Evolutionary conservation across 1,140 invertebrate species (phyloP).

Genomic region (Lepidostoma basale): DNA sequence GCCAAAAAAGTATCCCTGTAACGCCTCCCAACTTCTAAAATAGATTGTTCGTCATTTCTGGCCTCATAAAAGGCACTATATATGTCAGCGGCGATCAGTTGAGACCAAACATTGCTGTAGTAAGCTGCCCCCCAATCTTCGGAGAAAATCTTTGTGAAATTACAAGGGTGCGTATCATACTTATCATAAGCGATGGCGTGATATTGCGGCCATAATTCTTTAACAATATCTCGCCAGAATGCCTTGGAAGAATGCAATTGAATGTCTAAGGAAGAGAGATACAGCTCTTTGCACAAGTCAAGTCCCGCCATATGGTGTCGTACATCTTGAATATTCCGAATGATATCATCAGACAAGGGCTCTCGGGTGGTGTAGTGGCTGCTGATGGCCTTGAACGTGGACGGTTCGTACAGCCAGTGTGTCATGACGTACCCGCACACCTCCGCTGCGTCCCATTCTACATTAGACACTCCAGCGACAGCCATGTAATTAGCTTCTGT

Average conservation of each 20-base stretch:
- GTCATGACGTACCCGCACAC: constrained; percentile 81
- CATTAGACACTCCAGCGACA: constrained; percentile 80
- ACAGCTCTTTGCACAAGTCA: constrained; percentile 81
- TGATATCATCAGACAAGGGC: constrained; percentile 68
- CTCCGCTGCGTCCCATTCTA: constrained; percentile 90
- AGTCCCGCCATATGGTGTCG: constrained; percentile 78
- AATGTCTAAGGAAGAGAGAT: constrained; percentile 83
- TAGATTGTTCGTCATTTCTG: constrained; percentile 58
- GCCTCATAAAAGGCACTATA: constrained; percentile 84
- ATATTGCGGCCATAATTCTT: constrained; percentile 78
- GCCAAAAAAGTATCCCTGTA: constrained; percentile 88
- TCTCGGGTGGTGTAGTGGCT: constrained; percentile 77
- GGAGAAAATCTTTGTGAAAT: constrained; percentile 75
- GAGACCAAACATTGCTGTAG: constrained; percentile 79
- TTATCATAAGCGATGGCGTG: constrained; percentile 75
- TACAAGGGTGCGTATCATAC: constrained; percentile 79
- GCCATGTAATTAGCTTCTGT: constrained; percentile 82
- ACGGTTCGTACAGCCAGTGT: constrained; percentile 78
- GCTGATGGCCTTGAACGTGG: constrained; percentile 71
- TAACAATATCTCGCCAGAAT: constrained; percentile 81
- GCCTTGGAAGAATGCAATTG: constrained; percentile 77
- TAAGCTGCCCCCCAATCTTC: constrained; percentile 77
- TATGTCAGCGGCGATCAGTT: constrained; percentile 88
- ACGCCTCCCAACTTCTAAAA: constrained; percentile 66
- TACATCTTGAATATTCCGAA: constrained; percentile 68